These are phyloP conservation scores for Cyphomyrus plagiostoma DNA, from an alignment of 2,113 vertebrate genomes.

Conservation along the genomic window DNA sequence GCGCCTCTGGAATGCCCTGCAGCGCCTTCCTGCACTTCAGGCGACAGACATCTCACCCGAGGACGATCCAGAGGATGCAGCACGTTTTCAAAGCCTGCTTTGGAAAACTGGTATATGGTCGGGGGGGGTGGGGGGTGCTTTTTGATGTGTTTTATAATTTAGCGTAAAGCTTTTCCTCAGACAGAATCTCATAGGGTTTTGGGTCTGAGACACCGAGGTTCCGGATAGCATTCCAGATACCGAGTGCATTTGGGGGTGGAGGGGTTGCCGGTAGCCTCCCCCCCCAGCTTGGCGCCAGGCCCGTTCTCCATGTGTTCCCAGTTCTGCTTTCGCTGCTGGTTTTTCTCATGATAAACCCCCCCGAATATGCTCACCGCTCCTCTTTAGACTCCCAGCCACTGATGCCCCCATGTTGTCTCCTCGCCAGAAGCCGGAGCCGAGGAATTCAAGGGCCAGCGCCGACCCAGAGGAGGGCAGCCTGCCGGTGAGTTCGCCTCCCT, in stretches of 20 bases:
- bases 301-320: not conserved
- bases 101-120: slow-evolving; percentile 59
- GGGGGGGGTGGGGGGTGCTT: not conserved
- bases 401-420: slow-evolving; percentile 24
- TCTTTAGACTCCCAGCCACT: not conserved
- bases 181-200: not conserved
- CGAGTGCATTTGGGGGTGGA: not conserved
- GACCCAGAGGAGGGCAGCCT: slow-evolving; percentile 82
- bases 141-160: not conserved
- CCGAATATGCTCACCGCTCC: not conserved
- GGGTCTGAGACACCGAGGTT: not conserved
- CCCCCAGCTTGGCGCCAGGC: not conserved
- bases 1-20: slow-evolving; percentile 26
- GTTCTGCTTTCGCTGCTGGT: not conserved
- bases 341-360: not conserved
- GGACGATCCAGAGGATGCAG: slow-evolving; percentile 49
- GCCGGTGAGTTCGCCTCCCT: slow-evolving; percentile 65
- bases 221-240: too few species aligned
- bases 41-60: slow-evolving; percentile 11
- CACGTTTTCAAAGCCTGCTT: slow-evolving; percentile 66
- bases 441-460: slow-evolving; percentile 84
- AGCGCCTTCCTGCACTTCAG: slow-evolving; percentile 8
- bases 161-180: not conserved
- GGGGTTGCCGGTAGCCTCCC: not conserved
- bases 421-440: slow-evolving; percentile 83